A percentile compares a stretch with the other conserved stretches of the same genome.
phyloP scores from a whole-genome alignment of 2,113 vertebrate genomes.

The Connochaetes taurinus region DNA sequence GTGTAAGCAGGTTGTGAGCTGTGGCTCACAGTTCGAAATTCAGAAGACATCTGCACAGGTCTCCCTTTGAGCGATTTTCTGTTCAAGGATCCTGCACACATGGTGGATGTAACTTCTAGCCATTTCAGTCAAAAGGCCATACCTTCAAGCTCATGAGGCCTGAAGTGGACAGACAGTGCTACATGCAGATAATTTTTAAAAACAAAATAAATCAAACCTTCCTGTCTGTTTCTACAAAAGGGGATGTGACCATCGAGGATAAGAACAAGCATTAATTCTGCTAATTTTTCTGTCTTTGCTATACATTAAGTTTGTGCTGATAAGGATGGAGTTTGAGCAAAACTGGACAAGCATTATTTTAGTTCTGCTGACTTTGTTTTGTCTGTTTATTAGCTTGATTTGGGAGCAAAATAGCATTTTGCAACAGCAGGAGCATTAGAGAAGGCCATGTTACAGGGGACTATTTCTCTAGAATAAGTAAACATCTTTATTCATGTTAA shows the following conservation, averaged over 20 bases:
- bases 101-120: no score
- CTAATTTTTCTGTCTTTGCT: background rate
- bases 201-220: background rate
- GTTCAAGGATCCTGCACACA: rapidly evolving
- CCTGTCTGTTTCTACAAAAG: background rate
- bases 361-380: background rate
- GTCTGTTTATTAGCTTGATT: background rate
- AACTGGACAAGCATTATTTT: rapidly evolving
- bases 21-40: background rate
- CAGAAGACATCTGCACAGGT: background rate
- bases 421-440: background rate
- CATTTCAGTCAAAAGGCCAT: background rate
- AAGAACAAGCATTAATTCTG: background rate
- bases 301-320: background rate
- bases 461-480: background rate
- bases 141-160: background rate
- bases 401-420: background rate
- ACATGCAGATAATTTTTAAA: background rate
- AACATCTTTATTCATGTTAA: background rate
- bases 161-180: background rate
- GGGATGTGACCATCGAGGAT: rapidly evolving
- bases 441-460: background rate
- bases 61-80: background rate
- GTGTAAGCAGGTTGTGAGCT: background rate
- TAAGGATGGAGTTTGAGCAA: background rate